Evolutionary conservation across 2,888 invertebrate genomes (phyloP).

Genomic region (Sphaerophoria rueppellii): DNA sequence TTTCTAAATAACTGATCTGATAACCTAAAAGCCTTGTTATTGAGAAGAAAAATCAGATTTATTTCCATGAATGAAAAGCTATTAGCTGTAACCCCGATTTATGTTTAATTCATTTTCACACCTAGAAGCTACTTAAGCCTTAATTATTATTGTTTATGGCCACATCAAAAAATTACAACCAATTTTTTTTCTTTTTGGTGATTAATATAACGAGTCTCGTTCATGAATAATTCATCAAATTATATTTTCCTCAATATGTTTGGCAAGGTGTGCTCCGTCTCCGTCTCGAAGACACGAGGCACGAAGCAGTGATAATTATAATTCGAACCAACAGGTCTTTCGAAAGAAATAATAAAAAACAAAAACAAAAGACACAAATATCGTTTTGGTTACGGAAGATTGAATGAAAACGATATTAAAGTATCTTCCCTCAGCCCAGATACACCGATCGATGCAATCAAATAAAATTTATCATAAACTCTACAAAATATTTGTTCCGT

Average conservation of each 20-base stretch:
- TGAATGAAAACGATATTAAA: conserved; percentile 26
- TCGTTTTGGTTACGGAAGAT: conserved; percentile 13
- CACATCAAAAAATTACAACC: conserved; percentile 27
- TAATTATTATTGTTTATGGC: conserved; percentile 17
- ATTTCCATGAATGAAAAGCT: background rate
- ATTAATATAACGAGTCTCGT: conserved; percentile 44
- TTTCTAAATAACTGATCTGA: background rate
- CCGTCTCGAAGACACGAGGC: conserved; percentile 20
- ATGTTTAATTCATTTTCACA: conserved; percentile 57
- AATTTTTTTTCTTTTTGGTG: conserved; percentile 13
- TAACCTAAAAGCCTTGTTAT: background rate
- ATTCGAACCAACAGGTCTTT: conserved; percentile 25
- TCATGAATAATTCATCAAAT: conserved; percentile 49
- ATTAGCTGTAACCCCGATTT: conserved; percentile 1
- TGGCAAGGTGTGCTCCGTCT: conserved; percentile 24
- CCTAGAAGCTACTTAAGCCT: conserved; percentile 52
- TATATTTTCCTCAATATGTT: conserved; percentile 8
- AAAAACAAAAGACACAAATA: background rate
- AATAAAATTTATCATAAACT: conserved; percentile 55
- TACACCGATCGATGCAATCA: conserved; percentile 29
- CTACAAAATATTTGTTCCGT: conserved; percentile 4
- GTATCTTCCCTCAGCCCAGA: conserved; percentile 1
- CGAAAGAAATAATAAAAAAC: background rate
- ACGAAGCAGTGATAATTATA: conserved; percentile 13
- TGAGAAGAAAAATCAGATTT: background rate